Percentiles rank a stretch among this genome's conserved stretches.
phyloP scores from a whole-genome alignment of 2,797 vertebrate genomes.

The Gallinago stenura region DNA sequence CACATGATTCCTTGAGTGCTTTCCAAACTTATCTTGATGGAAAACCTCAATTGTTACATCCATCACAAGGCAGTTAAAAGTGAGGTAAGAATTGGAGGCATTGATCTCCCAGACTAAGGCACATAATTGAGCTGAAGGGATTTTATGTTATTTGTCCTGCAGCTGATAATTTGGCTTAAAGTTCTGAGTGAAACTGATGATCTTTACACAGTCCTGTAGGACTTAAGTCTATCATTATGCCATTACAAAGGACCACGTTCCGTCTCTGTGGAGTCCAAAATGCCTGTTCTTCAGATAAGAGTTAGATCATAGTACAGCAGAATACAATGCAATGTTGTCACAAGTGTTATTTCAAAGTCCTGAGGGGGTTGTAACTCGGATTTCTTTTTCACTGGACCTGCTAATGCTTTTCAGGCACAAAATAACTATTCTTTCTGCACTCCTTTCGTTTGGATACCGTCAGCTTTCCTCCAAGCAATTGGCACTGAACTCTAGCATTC shows the following conservation, averaged over 20 bases:
- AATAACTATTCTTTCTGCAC: not conserved
- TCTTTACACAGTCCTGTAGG: not conserved
- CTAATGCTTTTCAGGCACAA: constrained; percentile 19
- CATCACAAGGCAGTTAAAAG: not conserved
- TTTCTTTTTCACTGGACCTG: constrained; percentile 15
- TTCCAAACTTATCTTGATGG: constrained; percentile 39
- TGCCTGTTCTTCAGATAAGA: not conserved
- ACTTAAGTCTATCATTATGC: not conserved
- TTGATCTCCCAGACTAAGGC: not conserved
- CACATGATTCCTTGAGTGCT: not conserved
- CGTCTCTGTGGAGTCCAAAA: constrained; percentile 21
- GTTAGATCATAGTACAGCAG: not conserved
- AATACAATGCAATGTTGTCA: not conserved
- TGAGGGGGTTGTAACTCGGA: not conserved
- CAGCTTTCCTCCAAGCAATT: not conserved
- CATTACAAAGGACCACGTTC: not conserved
- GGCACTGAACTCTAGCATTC: not conserved
- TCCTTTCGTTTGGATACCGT: constrained; percentile 1
- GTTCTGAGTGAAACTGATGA: constrained; percentile 25
- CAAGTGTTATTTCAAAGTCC: constrained; percentile 5
- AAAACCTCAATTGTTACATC: not conserved
- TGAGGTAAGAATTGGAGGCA: not conserved
- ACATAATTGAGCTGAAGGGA: not conserved
- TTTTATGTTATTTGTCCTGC: not conserved
- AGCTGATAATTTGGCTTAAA: not conserved